Conservation (phyloP, 2,888 invertebrate genomes). For the Theodoxus fluviatilis region DNA sequence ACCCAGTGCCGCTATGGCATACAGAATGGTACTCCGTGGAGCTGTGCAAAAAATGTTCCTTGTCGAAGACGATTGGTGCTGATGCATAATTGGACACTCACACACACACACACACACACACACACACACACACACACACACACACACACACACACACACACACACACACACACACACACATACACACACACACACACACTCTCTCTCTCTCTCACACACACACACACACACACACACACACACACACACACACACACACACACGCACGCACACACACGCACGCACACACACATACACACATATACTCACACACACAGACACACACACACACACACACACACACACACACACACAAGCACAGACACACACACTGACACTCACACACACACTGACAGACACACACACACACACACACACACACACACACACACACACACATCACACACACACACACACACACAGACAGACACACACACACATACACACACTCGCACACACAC, state of each 20-base stretch:
- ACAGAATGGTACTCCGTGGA: no score
- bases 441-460: slow-evolving; percentile 3
- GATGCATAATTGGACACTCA: not conserved
- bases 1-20: no score
- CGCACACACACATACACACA: slow-evolving; percentile 1
- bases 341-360: slow-evolving; percentile 1
- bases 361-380: not conserved
- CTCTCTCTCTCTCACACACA: slow-evolving; percentile 3
- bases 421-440: slow-evolving; percentile 1
- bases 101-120: slow-evolving; percentile 16
- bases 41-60: not conserved
- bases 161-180: slow-evolving; percentile 23
- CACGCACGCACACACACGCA: slow-evolving; percentile 7
- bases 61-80: not conserved
- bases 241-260: slow-evolving; percentile 19
- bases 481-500: slow-evolving; percentile 9
- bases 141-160: slow-evolving; percentile 25
- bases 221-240: slow-evolving; percentile 13
- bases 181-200: not conserved
- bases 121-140: slow-evolving; percentile 21
- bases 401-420: not conserved
- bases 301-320: slow-evolving; percentile 4
- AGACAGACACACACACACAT: not conserved
- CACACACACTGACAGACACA: not conserved
- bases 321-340: slow-evolving; percentile 3